Percentiles rank a stretch among this genome's conserved stretches.
These are phyloP conservation scores for Melanostoma scalare DNA, from an alignment of 2,888 invertebrate species.

Conservation along the genomic window DNA sequence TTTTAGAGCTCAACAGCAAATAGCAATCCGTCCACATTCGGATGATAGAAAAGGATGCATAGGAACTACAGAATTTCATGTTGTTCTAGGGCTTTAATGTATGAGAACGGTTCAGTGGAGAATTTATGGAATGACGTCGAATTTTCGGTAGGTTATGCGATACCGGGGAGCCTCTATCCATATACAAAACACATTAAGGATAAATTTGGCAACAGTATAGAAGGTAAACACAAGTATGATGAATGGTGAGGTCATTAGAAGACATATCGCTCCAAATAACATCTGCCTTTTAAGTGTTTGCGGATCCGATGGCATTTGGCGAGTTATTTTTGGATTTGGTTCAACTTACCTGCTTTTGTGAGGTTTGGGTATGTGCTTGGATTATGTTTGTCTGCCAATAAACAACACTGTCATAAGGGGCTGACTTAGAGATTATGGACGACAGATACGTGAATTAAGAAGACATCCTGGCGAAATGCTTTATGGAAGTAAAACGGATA, in stretches of 20 bases:
- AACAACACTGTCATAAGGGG: background rate
- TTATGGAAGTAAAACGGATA: no score
- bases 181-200: background rate
- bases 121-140: constrained; percentile 53
- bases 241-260: constrained; percentile 33
- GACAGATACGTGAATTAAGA: no score
- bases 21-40: constrained; percentile 17
- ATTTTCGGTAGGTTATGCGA: constrained; percentile 3
- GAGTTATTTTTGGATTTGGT: constrained; percentile 24
- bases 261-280: background rate
- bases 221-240: constrained; percentile 54
- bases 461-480: no score
- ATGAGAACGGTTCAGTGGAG: constrained; percentile 26
- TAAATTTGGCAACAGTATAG: constrained; percentile 39
- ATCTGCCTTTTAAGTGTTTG: background rate
- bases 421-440: no score
- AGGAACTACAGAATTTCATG: background rate
- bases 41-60: constrained; percentile 1
- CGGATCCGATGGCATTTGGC: constrained; percentile 28
- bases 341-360: constrained; percentile 31
- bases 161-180: constrained; percentile 30
- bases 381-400: background rate
- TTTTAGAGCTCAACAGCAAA: constrained; percentile 40
- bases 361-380: background rate
- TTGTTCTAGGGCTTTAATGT: background rate